Conservation (phyloP, 1,140 invertebrate species). For the Hesperophylax magnus region DNA sequence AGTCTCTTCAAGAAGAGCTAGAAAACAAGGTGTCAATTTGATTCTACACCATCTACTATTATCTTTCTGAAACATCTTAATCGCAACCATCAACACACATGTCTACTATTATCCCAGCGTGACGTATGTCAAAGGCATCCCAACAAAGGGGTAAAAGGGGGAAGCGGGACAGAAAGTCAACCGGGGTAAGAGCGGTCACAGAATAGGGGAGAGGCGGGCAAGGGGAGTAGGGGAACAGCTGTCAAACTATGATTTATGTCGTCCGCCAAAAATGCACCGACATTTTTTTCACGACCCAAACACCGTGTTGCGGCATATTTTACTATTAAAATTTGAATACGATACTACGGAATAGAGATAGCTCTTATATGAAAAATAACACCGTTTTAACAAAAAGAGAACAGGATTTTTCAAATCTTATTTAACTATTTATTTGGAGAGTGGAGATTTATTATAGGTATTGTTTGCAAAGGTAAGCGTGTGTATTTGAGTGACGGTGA, state of each 20-base stretch:
- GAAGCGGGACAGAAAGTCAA: conserved; percentile 3
- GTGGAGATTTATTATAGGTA: too few species aligned
- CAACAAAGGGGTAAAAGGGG: conserved; percentile 11
- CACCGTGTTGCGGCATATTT: conserved; percentile 57
- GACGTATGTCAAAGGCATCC: too few species aligned
- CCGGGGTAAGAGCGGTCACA: neutral
- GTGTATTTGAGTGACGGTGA: too few species aligned
- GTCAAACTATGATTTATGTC: conserved; percentile 58
- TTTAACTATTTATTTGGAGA: too few species aligned
- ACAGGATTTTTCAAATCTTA: neutral
- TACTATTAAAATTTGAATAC: conserved; percentile 55
- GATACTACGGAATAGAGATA: neutral
- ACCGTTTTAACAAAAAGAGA: neutral
- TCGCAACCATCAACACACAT: too few species aligned
- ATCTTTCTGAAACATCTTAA: too few species aligned
- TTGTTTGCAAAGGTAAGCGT: too few species aligned
- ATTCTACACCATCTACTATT: too few species aligned
- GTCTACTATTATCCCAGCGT: too few species aligned
- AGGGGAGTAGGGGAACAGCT: conserved; percentile 42
- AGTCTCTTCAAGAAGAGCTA: too few species aligned
- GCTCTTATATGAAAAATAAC: neutral
- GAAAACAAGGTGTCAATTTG: too few species aligned
- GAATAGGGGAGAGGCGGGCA: neutral
- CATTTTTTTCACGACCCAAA: conserved; percentile 49
- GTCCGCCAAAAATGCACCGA: conserved; percentile 53